Percentiles rank a stretch among this genome's conserved stretches.
These are phyloP conservation scores for Rhineura floridana DNA, from an alignment of 2,113 vertebrate species.

Conservation along the genomic window DNA sequence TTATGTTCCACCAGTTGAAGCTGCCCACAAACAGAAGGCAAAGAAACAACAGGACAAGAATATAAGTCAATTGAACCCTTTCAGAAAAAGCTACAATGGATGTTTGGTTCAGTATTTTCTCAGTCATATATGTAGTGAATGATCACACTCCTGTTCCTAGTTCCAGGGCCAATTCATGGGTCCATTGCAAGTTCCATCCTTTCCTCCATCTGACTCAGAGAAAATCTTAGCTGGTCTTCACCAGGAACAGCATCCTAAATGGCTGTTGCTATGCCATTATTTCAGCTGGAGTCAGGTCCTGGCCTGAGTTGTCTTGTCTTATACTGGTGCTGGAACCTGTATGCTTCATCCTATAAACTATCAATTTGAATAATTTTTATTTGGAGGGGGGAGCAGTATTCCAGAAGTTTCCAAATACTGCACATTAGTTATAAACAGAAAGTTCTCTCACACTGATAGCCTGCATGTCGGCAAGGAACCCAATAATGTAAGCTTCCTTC, in stretches of 20 bases:
- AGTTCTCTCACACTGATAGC: not conserved
- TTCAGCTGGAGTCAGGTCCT: not conserved
- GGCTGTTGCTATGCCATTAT: not conserved
- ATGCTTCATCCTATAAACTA: not conserved
- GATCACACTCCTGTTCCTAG: not conserved
- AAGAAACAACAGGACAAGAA: not conserved
- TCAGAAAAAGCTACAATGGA: not conserved
- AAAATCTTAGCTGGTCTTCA: not conserved
- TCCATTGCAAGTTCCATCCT: not conserved
- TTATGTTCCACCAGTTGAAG: not conserved
- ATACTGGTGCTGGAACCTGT: not conserved
- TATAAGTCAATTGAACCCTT: not conserved
- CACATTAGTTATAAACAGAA: slow-evolving; percentile 10
- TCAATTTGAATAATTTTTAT: not conserved
- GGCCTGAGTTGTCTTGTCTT: not conserved
- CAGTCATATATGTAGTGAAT: not conserved
- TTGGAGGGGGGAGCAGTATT: not conserved
- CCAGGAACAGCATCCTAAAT: not conserved
- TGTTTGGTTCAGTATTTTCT: not conserved
- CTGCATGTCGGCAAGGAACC: not conserved
- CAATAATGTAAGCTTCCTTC: not conserved
- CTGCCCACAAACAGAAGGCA: not conserved
- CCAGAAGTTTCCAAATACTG: not conserved
- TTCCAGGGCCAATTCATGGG: not conserved
- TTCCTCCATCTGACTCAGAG: not conserved